phyloP scores from a whole-genome alignment of 2,113 vertebrate species.

The Sciurus niger region DNA sequence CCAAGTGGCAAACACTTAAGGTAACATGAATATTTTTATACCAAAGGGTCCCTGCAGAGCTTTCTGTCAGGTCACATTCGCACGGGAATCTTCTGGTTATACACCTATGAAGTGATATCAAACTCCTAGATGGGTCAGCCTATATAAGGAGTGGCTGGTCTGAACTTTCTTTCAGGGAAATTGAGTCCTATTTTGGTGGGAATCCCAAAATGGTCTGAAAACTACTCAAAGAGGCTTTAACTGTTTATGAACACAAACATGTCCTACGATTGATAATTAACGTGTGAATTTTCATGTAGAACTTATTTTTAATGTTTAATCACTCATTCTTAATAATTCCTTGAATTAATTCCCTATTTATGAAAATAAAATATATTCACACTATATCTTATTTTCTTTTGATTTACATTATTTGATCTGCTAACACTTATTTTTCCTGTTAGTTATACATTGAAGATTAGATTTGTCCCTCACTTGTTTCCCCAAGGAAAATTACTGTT shows the following conservation, averaged over 20 bases:
- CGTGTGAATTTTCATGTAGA: background rate
- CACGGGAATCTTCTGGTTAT: background rate
- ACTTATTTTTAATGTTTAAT: background rate
- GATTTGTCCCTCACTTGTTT: background rate
- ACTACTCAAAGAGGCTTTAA: background rate
- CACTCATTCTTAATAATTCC: background rate
- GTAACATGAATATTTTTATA: background rate
- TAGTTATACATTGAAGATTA: background rate
- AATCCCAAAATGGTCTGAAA: background rate
- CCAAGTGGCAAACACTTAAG: background rate
- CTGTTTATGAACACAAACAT: background rate
- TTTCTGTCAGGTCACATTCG: background rate
- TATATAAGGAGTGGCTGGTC: background rate
- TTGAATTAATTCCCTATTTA: background rate
- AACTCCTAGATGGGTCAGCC: background rate
- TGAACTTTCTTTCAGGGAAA: slow-evolving; percentile 21
- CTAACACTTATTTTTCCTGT: background rate
- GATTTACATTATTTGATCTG: background rate
- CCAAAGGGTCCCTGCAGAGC: background rate
- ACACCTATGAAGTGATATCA: background rate
- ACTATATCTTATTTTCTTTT: background rate
- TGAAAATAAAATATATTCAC: background rate
- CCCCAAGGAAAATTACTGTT: background rate
- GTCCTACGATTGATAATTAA: background rate
- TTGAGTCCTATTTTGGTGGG: background rate